Base-by-base conservation (phyloP, 1,140 invertebrate species). In the Luehdorfia chinensis region DNA sequence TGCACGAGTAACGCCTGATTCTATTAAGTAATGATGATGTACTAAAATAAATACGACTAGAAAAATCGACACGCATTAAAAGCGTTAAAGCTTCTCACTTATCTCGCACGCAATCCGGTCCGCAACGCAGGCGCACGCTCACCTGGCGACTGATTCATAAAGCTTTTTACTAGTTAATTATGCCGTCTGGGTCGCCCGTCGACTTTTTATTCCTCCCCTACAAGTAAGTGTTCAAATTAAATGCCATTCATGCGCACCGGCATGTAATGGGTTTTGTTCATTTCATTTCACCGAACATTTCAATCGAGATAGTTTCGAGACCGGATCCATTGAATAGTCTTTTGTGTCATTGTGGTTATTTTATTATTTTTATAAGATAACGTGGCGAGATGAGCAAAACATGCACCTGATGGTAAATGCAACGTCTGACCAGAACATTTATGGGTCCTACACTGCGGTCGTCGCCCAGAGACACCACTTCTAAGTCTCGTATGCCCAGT, bases 121-220 rank as follows among this genome's bases (percentile, higher is more conserved):
- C 37, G 47, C 48, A 54, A 51, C 59, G 56, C 61, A 49, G 49
- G 50, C 58, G 51, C 59, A 56, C 44, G 47, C 59, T 36, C 72
- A 75, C 75, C 72, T 75, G 75, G 70, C 62, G 65, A 50, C 57
- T 68, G 66, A 73, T 59, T 69, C 69, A 71, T 64, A 55, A 12
- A 13, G 15, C 45, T 44, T 57, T 59, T 60, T 59, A 66, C 65
- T 63, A 65, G 57, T 67, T 67, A 60, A 65, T 75, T 66, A 68
- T 66, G 46, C 59, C 47, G 45, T 18, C 47, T 47, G 45, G 55
- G 59, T 58, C 43, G 67, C 61, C 64, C 57, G 37, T 62, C 55
- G 15, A 19, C 50, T 64, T 67, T 66, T 67, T 62, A 55, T 47
- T 32, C 18, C 49, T 36, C 47, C 48, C 41, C 47, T 49, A 58